Base-by-base conservation (phyloP, 2,113 vertebrate species). In the Pagrus major region DNA sequence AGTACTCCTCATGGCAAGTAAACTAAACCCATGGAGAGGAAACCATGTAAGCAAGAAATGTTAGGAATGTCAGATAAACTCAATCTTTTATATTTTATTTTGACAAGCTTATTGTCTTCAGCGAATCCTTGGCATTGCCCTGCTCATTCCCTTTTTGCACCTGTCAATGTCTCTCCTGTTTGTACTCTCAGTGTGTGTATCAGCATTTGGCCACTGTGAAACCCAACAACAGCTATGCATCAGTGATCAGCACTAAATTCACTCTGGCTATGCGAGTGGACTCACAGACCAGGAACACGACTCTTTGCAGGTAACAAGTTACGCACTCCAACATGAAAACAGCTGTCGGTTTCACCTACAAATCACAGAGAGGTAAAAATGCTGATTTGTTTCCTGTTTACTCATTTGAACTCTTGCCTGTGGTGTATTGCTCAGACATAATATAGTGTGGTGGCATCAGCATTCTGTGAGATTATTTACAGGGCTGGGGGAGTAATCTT, bases 161-260 rank as follows among this genome's bases (percentile, higher is more conserved):
- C 18, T 33, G 21, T 75, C 18, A 35, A 5, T 41, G 27, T 55
- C 64, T 41, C 0, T 2, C 11, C 44, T 59, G 3, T 55, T 71
- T 72, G 29, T 44, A 10, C 8, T 67, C 71, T 31, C 80, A 96
- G 95, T 96, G 95, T 89, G 67, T 96, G 63, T 75, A 78, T 80
- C 94, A 93, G 88, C 87, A 55, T 37, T 59, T 95, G 88, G 76
- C 61, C 61, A 76, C 59, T 0, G 71, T 94, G 74, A 80, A 76
- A 64, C 73, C 71, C 78, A 82, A 71, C 49, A 89, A 80, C 76
- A 85, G 56, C 59, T 94, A 92, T 68, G 71, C 84, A 2, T 93
- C 94, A 9, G 84, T 89, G 54, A 77, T 96, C 80, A 91, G 88
- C 88, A 95, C 94, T 25, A 91, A 74, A 31, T 94, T 95, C 76